Evolutionary conservation across 2,113 vertebrate genomes (phyloP).

Genomic region (Etia nguti): DNA sequence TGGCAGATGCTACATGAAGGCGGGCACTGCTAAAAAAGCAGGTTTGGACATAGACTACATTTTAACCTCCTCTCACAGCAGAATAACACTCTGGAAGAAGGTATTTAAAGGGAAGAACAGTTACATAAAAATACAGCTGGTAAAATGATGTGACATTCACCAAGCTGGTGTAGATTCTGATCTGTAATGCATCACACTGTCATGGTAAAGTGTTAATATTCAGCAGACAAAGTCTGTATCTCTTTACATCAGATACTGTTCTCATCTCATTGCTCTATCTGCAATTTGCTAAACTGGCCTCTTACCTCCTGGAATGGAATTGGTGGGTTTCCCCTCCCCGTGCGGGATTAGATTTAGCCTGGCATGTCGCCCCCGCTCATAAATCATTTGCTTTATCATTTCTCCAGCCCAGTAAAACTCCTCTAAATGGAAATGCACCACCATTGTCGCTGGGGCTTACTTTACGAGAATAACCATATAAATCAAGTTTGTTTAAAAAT

Average conservation of each 20-base stretch:
- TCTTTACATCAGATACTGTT: not conserved
- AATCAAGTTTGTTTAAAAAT: conserved; percentile 51
- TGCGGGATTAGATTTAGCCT: conserved; percentile 39
- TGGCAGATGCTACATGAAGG: conserved; percentile 37
- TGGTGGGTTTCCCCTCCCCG: not conserved
- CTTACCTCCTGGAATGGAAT: not conserved
- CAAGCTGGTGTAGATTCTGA: not conserved
- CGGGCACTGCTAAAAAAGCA: not conserved
- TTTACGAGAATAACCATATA: conserved; percentile 43
- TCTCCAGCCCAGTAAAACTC: conserved; percentile 47
- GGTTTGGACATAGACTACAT: not conserved
- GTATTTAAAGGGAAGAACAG: not conserved
- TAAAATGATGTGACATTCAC: not conserved
- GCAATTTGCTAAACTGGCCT: conserved; percentile 31
- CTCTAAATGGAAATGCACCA: conserved; percentile 66
- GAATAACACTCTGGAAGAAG: not conserved
- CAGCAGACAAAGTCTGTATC: not conserved
- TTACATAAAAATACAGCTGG: not conserved
- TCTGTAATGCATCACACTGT: conserved; percentile 2
- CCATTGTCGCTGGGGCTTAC: conserved; percentile 29
- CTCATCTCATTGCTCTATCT: conserved; percentile 19
- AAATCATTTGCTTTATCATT: conserved; percentile 62
- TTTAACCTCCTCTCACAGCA: not conserved
- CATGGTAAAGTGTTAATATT: conserved; percentile 19
- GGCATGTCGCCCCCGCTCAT: conserved; percentile 27